Base-by-base conservation (phyloP, 2,888 invertebrate species). In the Phlogophora meticulosa region DNA sequence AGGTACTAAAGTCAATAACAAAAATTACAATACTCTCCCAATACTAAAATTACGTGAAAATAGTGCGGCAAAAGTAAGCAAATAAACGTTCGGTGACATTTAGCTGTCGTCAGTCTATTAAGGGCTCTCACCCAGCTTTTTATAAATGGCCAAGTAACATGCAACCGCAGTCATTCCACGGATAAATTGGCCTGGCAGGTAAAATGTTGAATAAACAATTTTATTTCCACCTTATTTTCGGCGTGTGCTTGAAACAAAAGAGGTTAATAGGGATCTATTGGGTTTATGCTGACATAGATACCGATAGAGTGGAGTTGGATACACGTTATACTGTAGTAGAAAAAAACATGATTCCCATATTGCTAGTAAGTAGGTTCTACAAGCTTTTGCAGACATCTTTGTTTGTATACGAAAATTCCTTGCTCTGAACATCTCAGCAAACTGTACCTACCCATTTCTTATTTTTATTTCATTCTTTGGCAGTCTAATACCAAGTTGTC, bases 51-150 rank as follows among this genome's bases (percentile, higher is more conserved):
- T 76, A 86, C 86, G 85, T 89, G 78, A 88, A 91, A 89, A 90
- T 90, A 89, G 86, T 84, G 85, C 82, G 83, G 83, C 83, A 83
- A 89, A 89, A 80, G 88, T 90, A 88, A 88, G 88, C 90, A 90
- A 92, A 93, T 93, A 94, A 93, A 92, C 90, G 90, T 75, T 82
- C 83, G 89, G 91, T 92, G 95, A 95, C 95, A 95, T 94, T 94
- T 93, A 91, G 89, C 93, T 94, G 95, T 95, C 95, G 91, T 83
- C 95, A 87, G 93, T 87, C 94, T 95, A 94, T 95, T 94, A 95
- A 93, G 92, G 93, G 92, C 92, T 91, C 93, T 92, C 93, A 89
- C 91, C 89, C 88, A 86, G 81, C 84, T 84, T 83, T 86, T 93
- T 93, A 95, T 93, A 93, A 95, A 95, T 92, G 92, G 90, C 83